Percentiles rank a stretch among this genome's conserved stretches.
These are phyloP conservation scores for Scomberomorus guttatus DNA, from an alignment of 2,797 vertebrate genomes.

Conservation along the genomic window DNA sequence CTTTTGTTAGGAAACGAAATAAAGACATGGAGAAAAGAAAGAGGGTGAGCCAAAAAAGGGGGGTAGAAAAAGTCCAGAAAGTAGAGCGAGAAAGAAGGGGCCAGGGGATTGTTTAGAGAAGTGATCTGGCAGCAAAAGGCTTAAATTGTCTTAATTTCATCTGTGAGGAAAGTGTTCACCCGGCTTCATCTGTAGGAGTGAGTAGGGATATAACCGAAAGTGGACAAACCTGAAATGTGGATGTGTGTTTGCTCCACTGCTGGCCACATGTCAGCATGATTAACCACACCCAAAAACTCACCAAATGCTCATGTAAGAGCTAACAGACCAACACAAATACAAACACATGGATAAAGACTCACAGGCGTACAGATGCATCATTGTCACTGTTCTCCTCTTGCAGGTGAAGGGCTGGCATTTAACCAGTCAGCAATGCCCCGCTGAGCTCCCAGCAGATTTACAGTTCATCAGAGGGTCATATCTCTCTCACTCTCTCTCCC, in stretches of 20 bases:
- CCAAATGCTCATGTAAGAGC: conserved; percentile 7
- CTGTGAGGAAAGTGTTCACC: conserved; percentile 48
- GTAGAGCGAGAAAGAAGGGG: conserved; percentile 36
- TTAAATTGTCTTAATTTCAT: conserved; percentile 61
- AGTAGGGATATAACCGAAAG: conserved; percentile 16
- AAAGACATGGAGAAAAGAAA: conserved; percentile 55
- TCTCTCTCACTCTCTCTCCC: conserved; percentile 67
- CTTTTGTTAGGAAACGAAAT: conserved; percentile 71
- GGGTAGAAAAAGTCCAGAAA: conserved; percentile 45
- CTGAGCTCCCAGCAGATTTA: conserved; percentile 80
- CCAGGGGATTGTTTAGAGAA: conserved; percentile 65
- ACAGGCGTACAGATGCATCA: conserved; percentile 57
- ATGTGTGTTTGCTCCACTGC: conserved; percentile 18
- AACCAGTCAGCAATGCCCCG: conserved; percentile 74
- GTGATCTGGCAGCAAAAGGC: conserved; percentile 68
- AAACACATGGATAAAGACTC: conserved; percentile 28
- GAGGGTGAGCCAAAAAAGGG: conserved; percentile 29
- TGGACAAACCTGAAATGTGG: conserved; percentile 38
- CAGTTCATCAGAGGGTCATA: conserved; percentile 86
- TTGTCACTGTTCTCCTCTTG: conserved; percentile 67
- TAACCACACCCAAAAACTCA: conserved; percentile 42
- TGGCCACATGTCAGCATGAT: conserved; percentile 42
- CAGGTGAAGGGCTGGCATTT: conserved; percentile 82
- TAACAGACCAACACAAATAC: conserved; percentile 36
- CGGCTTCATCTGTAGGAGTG: conserved; percentile 32